A percentile compares a stretch with the other conserved stretches of the same genome.
Evolutionary conservation across 2,797 vertebrate species (phyloP).

Genomic region (Remorina albescens): DNA sequence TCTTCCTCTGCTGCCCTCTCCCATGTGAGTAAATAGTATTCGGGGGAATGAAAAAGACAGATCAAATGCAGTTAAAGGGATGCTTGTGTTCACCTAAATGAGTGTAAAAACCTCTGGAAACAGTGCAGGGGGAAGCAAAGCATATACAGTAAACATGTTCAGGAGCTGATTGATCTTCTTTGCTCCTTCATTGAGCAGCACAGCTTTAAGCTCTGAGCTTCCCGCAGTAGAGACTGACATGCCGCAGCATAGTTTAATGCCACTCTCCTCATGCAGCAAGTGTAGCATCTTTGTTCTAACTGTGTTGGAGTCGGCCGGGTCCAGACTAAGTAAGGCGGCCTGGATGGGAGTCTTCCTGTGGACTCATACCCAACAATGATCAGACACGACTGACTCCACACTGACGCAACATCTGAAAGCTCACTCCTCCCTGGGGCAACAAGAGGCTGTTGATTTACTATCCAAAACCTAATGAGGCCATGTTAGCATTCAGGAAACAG

Average conservation of each 20-base stretch:
- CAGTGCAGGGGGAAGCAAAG: constrained; percentile 4
- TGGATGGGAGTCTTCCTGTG: constrained; percentile 35
- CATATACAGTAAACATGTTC: constrained; percentile 7
- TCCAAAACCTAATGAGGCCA: constrained; percentile 63
- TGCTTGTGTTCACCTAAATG: constrained; percentile 53
- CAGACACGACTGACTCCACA: constrained; percentile 69
- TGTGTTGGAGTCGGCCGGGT: constrained; percentile 23
- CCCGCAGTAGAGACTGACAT: constrained; percentile 41
- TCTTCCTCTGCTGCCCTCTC: constrained; percentile 27
- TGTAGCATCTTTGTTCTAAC: constrained; percentile 31
- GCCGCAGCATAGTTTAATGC: constrained; percentile 22
- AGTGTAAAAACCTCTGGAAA: constrained; percentile 20
- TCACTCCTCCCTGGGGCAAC: constrained; percentile 46
- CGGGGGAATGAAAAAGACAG: constrained; percentile 42
- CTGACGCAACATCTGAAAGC: constrained; percentile 79
- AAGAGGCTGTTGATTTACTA: constrained; percentile 59
- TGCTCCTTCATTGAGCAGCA: constrained; percentile 31
- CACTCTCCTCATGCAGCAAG: constrained; percentile 23
- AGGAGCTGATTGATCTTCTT: constrained; percentile 30
- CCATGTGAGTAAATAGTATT: constrained; percentile 44
- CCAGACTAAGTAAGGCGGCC: constrained; percentile 31
- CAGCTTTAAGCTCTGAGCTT: constrained; percentile 52
- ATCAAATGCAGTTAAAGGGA: constrained; percentile 59
- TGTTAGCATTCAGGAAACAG: constrained; percentile 64
- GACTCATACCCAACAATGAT: constrained; percentile 53